Evolutionary conservation across 1,140 invertebrate genomes (phyloP), one percentile per base, ranked within the genome.

Genomic region (Drosophila fuyamai): DNA sequence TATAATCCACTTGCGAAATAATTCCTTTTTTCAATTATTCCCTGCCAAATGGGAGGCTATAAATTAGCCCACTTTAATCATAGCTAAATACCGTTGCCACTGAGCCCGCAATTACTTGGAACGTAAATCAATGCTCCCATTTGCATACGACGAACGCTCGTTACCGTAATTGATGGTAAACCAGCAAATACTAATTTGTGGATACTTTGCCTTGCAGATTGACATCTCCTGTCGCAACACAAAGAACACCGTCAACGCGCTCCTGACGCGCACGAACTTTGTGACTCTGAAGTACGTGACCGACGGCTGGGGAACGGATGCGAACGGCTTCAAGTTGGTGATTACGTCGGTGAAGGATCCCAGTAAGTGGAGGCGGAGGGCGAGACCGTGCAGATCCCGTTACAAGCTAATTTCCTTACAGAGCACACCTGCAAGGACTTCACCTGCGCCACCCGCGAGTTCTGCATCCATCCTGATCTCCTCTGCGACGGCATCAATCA

Each of bases 341-440:
- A 98, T 98, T 93, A 98, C 97, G 47, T 97, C 97, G 73, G 96
- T 98, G 89, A 98, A 98, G 93, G 97, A 98, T 94, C 95, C 96
- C 78, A 97, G 97, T 97, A 93, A 97, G 96, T 96, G 92, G 13
- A n/a, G 32, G 46, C 16, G 2, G 9, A 23, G 8, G 43, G 12
- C 1, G 29, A 23, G 7, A 23, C 36, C 5, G 4, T 51, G 29
- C 35, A 38, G 23, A 59, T 35, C 29, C 32, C 29, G 46, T 62
- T 62, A 27, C 27, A 44, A 46, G 12, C 32, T 41, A 61, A 44
- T 71, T 72, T 7, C 5, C 23, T 95, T 94, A 47, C 94, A 97
- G 97, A 97, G 90, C 96, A 97, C 88, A 95, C 96, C 10, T 98
- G 97, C 93, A 96, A 96, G 90, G 97, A 98, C 90, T 98, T 98